Evolutionary conservation across 2,888 invertebrate genomes (phyloP), one percentile per base, ranked within the genome.

Genomic region (Ectemnius lituratus): DNA sequence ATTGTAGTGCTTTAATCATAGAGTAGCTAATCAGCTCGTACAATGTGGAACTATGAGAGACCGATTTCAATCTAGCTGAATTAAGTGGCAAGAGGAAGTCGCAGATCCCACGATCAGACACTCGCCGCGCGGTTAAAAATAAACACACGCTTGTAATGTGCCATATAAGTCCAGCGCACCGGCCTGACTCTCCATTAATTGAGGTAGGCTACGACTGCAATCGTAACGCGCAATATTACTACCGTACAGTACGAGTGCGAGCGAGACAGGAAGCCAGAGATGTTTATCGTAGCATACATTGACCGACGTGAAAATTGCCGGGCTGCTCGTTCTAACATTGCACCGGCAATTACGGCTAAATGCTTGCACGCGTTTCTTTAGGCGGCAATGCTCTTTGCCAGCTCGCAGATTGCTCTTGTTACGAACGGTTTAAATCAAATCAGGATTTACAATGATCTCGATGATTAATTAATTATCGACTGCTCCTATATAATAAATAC

Each of bases 271-370:
- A 37, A 11, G 8, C 37, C 18, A 16, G 60, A 47, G 62, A 71
- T 47, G 23, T 66, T 62, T 66, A 71, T 62, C 47, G 49, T 6
- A 37, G 27, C 14, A 52, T 16, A 23, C 23, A 62, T 47, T 46
- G 70, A 28, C 11, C 45, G 56, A 37, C 49, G 71, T 16, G 71
- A 71, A 67, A 71, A 71, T 71, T 67, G 49, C 67, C 23, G 28
- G 67, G 57, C 27, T 52, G 47, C 49, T 27, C 23, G 62, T 68
- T 46, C 47, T 62, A 61, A 4, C 46, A 52, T 64, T 64, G 47
- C 49, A 18, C 47, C 20, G 49, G 37, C 66, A 66, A 63, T 66
- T 66, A 47, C 46, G 6, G 28, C 16, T 37, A 28, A 37, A n/a
- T 11, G 49, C 47, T 20, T 14, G 18, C 3, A 6, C 18, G 4